Base-by-base conservation (phyloP, 2,888 invertebrate genomes). In the Pantelozetes paolii region DNA sequence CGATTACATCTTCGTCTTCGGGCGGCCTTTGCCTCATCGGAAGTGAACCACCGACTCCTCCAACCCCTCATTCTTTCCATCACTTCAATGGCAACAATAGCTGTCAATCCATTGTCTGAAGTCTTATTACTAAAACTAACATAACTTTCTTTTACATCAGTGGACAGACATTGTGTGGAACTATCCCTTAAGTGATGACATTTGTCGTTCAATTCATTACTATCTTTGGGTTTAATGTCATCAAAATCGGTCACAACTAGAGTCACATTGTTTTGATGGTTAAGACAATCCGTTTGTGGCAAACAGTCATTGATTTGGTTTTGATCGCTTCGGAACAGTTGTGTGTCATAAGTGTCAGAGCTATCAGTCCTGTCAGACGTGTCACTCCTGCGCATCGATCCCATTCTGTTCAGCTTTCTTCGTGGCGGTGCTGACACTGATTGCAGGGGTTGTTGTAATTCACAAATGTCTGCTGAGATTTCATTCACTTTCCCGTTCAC, bases 41-140 rank as follows among this genome's bases (percentile, higher is more conserved):
- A 62, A 18, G 62, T 62, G n/a, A 62, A 32, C 62, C 62, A 62
- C 30, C 32, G 62, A 62, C 6, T 62, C 15, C 26, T 62, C 62
- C 30, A 62, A 9, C 62, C 8, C 18, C 62, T 62, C 3, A 62
- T 62, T 32, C 30, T 30, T 26, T 62, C 62, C 62, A 62, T 62
- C 5, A 36, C 36, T 36, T 36, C 6, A 36, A 36, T 36, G 36
- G 36, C 36, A 36, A 36, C 36, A 6, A 15, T 5, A 26, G 18
- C 5, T 2, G 3, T 62, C 15, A 62, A 30, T 26, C 18, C 62
- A 62, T 62, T 15, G 32, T 62, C 30, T 30, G 62, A 13, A 30
- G 62, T 13, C 3, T 5, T 18, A 23, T 30, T 30, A 8, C 8
- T 15, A 45, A 9, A 45, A 13, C 45, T 18, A 8, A 8, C n/a